phyloP scores from a whole-genome alignment of 2,888 invertebrate species.

The Margaritifera margaritifera region DNA sequence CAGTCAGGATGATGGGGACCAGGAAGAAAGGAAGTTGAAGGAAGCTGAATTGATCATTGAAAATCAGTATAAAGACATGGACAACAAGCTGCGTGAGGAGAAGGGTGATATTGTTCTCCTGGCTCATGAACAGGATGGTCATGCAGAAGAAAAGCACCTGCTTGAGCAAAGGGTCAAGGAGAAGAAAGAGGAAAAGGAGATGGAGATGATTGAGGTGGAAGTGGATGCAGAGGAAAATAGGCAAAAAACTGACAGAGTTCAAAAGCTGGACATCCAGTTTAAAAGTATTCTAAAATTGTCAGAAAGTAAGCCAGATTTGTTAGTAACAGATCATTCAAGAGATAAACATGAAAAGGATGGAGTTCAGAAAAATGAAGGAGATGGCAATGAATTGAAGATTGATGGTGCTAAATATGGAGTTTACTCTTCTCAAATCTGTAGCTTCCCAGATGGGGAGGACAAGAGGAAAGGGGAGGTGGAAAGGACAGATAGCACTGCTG shows the following conservation, averaged over 20 bases:
- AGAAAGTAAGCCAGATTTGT: constrained; percentile 34
- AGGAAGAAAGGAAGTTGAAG: constrained; percentile 54
- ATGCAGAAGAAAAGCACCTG: constrained; percentile 55
- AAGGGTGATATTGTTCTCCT: constrained; percentile 49
- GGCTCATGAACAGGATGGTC: constrained; percentile 40
- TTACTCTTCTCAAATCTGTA: no score
- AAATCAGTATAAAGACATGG: constrained; percentile 57
- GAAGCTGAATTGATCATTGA: constrained; percentile 53
- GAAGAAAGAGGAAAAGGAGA: constrained; percentile 24
- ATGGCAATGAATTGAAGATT: neutral
- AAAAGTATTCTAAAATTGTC: constrained; percentile 38
- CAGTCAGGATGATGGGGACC: constrained; percentile 62
- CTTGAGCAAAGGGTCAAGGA: constrained; percentile 60
- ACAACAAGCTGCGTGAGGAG: constrained; percentile 61
- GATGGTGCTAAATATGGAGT: constrained; percentile 13
- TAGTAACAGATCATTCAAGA: constrained; percentile 19
- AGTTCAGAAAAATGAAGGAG: constrained; percentile 7
- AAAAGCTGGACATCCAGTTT: constrained; percentile 35
- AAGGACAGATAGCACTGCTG: no score
- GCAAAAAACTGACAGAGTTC: constrained; percentile 10
- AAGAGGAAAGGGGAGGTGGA: no score
- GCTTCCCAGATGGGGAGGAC: no score
- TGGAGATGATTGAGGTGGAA: constrained; percentile 21
- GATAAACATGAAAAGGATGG: constrained; percentile 8
- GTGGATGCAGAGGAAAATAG: neutral